Percentiles rank a stretch among this genome's conserved stretches.
Evolutionary conservation across 2,888 invertebrate genomes (phyloP).

Genomic region (Cephus runcator): DNA sequence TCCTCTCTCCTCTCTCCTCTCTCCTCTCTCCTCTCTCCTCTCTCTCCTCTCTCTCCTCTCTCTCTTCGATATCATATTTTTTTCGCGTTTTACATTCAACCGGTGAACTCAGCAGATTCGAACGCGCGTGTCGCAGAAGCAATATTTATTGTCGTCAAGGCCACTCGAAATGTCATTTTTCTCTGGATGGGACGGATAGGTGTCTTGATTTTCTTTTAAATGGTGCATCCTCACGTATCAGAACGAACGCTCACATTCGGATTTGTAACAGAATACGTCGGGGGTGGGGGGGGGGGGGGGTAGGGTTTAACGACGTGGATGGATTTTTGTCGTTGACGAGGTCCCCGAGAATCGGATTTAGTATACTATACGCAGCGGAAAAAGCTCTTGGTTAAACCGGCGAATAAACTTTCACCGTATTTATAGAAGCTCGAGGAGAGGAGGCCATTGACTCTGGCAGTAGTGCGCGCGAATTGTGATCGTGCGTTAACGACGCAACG

Average conservation of each 20-base stretch:
- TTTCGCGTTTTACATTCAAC: background rate
- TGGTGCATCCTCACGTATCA: background rate
- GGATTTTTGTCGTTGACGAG: background rate
- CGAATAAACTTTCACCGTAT: slow-evolving; percentile 21
- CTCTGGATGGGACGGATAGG: background rate
- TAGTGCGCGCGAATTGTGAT: slow-evolving; percentile 1
- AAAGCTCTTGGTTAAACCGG: background rate
- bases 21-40: slow-evolving; percentile 4
- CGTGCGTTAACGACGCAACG: background rate
- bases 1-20: slow-evolving; percentile 4
- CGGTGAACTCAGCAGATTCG: background rate
- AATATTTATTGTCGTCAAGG: background rate
- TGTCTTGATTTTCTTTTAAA: background rate
- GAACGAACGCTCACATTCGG: background rate
- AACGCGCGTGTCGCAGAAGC: background rate
- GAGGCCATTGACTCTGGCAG: slow-evolving; percentile 15
- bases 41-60: background rate
- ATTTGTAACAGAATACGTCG: background rate
- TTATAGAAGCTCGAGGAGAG: slow-evolving; percentile 14
- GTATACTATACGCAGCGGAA: background rate
- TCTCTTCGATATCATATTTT: background rate
- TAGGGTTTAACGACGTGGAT: background rate
- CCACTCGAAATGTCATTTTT: background rate
- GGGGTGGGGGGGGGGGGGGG: rapidly evolving
- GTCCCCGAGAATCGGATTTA: background rate